Conservation (phyloP, 2,113 vertebrate species). For the Trichechus manatus region DNA sequence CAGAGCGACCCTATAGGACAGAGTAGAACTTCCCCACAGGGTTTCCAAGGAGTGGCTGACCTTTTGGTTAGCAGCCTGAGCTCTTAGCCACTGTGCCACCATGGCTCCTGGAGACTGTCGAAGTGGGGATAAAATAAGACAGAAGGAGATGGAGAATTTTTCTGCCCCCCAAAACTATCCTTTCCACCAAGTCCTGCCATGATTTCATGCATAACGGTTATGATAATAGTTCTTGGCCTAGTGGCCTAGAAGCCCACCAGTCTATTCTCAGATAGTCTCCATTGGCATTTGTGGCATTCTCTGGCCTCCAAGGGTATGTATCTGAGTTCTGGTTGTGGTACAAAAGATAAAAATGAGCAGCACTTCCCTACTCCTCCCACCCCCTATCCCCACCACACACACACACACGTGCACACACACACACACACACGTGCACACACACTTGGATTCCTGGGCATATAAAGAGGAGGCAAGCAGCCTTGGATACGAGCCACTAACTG, state of each 20-base stretch:
- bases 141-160: neutral
- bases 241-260: neutral
- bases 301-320: neutral
- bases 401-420: no score
- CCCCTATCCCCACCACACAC: no score
- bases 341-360: neutral
- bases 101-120: no score
- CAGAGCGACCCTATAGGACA: no score
- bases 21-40: no score
- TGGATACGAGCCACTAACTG: neutral
- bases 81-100: no score
- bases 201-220: neutral
- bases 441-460: neutral
- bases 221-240: neutral
- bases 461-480: no score
- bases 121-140: neutral
- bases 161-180: neutral
- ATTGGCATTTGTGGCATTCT: neutral
- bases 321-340: neutral
- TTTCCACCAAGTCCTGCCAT: neutral
- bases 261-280: neutral
- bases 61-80: no score
- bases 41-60: no score
- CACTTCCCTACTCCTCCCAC: no score
- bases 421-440: neutral